Evolutionary conservation across 2,797 vertebrate genomes (phyloP).

Genomic region (Anguilla anguilla): DNA sequence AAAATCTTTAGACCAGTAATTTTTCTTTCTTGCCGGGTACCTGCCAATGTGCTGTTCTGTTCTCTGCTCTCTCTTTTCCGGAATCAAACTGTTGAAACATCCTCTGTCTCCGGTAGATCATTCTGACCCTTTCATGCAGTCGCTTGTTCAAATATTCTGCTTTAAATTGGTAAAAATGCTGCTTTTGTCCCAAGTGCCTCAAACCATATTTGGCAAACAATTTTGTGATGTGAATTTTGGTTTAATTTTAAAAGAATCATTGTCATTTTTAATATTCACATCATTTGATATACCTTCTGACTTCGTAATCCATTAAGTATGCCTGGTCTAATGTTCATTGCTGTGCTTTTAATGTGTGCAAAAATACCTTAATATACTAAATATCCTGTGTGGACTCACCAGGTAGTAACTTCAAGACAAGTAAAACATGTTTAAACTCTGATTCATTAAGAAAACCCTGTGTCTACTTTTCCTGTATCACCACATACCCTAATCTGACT

Average conservation of each 20-base stretch:
- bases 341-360: background rate
- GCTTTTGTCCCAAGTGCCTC: background rate
- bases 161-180: background rate
- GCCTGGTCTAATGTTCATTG: background rate
- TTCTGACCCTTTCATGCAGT: background rate
- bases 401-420: background rate
- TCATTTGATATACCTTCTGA: background rate
- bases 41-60: background rate
- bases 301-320: background rate
- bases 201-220: background rate
- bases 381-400: background rate
- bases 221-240: background rate
- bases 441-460: background rate
- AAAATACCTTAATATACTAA: background rate
- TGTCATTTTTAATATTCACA: background rate
- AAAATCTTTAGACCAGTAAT: slow-evolving; percentile 33
- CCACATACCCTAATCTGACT: background rate
- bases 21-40: background rate
- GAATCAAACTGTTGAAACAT: slow-evolving; percentile 16
- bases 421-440: too few relatives aligned
- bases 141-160: background rate
- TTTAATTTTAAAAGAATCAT: background rate
- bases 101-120: background rate
- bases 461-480: background rate
- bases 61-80: background rate